Percentiles rank a stretch among this genome's conserved stretches.
phyloP scores from a whole-genome alignment of 2,113 vertebrate genomes.

The rabbit (Oryctolagus cuniculus) region DNA sequence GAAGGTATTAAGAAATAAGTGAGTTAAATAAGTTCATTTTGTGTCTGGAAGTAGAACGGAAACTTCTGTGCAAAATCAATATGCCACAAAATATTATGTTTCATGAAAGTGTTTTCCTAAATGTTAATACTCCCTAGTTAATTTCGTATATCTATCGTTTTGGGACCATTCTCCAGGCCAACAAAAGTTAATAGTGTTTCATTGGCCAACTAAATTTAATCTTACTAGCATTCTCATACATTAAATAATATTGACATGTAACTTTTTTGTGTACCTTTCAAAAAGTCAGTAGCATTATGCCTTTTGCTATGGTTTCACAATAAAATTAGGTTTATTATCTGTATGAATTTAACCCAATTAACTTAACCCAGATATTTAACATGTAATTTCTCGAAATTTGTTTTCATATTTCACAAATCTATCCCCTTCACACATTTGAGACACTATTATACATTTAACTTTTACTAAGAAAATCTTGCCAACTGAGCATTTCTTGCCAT shows the following conservation, averaged over 20 bases:
- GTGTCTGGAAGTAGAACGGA: neutral
- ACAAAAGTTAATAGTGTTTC: neutral
- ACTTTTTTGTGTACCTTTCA: neutral
- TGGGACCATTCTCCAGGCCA: neutral
- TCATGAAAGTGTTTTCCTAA: neutral
- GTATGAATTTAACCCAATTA: neutral
- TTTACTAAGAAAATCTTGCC: neutral
- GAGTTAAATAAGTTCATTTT: neutral
- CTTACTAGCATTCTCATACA: neutral
- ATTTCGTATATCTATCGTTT: neutral
- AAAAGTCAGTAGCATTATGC: neutral
- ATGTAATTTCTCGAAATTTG: no score
- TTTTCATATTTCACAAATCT: neutral
- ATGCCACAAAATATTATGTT: neutral
- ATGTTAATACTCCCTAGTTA: neutral
- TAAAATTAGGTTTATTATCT: neutral
- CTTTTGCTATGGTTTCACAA: neutral
- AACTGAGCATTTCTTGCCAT: neutral
- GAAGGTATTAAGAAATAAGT: neutral
- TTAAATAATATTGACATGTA: neutral
- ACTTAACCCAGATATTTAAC: neutral
- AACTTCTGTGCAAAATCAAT: constrained; percentile 59
- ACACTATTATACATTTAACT: neutral
- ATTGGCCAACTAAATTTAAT: neutral
- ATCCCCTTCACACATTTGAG: neutral